A percentile compares a stretch with the other conserved stretches of the same genome.
These are phyloP conservation scores for Nothocercus julius DNA, from an alignment of 2,113 vertebrate genomes.

Conservation along the genomic window DNA sequence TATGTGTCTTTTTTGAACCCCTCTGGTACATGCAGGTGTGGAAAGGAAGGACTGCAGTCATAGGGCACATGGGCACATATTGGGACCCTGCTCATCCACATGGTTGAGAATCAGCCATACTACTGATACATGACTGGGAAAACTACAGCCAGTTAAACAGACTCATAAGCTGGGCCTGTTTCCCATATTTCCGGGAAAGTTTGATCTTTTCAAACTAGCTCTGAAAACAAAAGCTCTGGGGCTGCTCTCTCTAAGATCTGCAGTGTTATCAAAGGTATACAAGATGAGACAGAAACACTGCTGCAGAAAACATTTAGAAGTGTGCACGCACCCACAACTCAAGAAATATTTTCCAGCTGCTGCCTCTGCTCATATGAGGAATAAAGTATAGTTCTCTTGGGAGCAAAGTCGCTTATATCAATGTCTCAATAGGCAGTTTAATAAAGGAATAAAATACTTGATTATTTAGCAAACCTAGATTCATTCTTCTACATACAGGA, in stretches of 20 bases:
- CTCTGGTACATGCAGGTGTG: not conserved
- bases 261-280: not conserved
- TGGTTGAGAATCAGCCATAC: not conserved
- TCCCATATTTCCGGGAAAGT: not conserved
- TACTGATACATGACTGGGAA: not conserved
- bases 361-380: not conserved
- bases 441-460: not conserved
- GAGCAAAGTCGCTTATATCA: not conserved
- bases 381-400: not conserved
- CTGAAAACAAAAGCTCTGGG: not conserved
- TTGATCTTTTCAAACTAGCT: not conserved
- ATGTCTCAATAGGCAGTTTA: not conserved
- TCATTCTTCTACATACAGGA: not conserved
- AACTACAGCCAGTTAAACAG: not conserved
- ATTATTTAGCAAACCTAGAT: not conserved
- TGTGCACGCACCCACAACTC: not conserved
- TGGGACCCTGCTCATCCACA: not conserved
- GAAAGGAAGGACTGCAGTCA: not conserved
- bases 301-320: not conserved
- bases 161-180: not conserved
- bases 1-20: not conserved
- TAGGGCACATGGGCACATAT: rapidly evolving
- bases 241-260: not conserved
- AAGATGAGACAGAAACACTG: not conserved
- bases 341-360: not conserved